Base-by-base conservation (phyloP, 2,797 vertebrate species). In the Hypotaenidia philippensis region DNA sequence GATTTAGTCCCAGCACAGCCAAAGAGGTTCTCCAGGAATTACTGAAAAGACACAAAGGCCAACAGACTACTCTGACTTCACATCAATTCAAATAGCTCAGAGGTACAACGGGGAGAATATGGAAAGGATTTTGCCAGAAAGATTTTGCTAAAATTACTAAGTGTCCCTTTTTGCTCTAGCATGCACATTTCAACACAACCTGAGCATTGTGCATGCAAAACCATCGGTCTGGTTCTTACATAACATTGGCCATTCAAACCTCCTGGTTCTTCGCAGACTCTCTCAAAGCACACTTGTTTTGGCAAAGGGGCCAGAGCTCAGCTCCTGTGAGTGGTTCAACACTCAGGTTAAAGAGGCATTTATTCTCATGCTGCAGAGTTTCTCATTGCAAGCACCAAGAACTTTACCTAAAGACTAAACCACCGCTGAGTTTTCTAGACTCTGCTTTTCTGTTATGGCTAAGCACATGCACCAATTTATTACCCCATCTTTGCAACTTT, bases 101-200 rank as follows among this genome's bases (percentile, higher is more conserved):
- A 31, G 50, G 38, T 40, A 22, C 40, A 41, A 29, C 0, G 6
- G 18, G 44, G 34, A 56, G 26, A 38, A 50, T 1, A 2, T 1
- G 19, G 75, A 72, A 61, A 38, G 3, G 4, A 32, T 29, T 78
- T 38, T 26, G 32, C 49, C 29, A 83, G n/a, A 71, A 34, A 25
- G 3, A 17, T 2, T 44, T 6, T 5, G 41, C 38, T 77, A 27
- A 41, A 75, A 55, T 55, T 23, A 57, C 31, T 15, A 5, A 36
- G 13, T 3, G 27, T 13, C 0, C 0, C 18, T 78, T 76, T 53
- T 44, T 34, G 29, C 1, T 0, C 56, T 13, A 4, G 15, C 1
- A 13, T 29, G 40, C 10, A n/a, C 32, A 69, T 70, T 18, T 36
- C 76, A 78, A n/a, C 29, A 38, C 74, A 59, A 50, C 1, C 13